Evolutionary conservation across 1,140 invertebrate genomes (phyloP).

Genomic region (Zelostemma sp.): DNA sequence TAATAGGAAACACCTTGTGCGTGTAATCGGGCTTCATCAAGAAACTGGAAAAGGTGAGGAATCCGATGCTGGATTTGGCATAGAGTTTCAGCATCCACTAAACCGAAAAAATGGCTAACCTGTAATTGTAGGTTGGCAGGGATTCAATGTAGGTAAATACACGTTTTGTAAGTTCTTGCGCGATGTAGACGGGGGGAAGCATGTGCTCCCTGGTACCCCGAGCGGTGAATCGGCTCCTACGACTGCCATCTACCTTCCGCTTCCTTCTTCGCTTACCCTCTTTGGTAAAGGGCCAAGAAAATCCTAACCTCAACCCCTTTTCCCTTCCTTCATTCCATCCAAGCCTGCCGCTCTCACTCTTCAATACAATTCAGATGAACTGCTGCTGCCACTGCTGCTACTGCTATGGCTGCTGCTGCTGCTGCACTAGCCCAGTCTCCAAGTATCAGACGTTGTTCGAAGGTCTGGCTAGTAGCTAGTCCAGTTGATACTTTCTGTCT

Average conservation of each 20-base stretch:
- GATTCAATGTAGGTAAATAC: slow-evolving; percentile 71
- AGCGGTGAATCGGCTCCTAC: slow-evolving; percentile 14
- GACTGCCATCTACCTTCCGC: slow-evolving; percentile 32
- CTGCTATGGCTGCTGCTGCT: too few species aligned
- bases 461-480: too few species aligned
- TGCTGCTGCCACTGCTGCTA: slow-evolving; percentile 16
- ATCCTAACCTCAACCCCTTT: slow-evolving; percentile 50
- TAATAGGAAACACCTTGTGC: slow-evolving; percentile 45
- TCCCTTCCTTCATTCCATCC: not conserved
- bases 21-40: slow-evolving; percentile 43
- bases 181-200: slow-evolving; percentile 57
- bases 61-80: slow-evolving; percentile 60
- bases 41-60: slow-evolving; percentile 45
- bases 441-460: too few species aligned
- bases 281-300: slow-evolving; percentile 67
- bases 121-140: slow-evolving; percentile 70
- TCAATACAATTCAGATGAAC: slow-evolving; percentile 62
- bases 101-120: slow-evolving; percentile 64
- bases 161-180: slow-evolving; percentile 47
- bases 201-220: slow-evolving; percentile 53
- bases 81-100: slow-evolving; percentile 43
- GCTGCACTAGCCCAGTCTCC: too few species aligned
- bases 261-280: slow-evolving; percentile 37
- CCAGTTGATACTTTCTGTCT: slow-evolving; percentile 42
- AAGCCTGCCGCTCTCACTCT: slow-evolving; percentile 47